Percentiles rank a stretch among this genome's conserved stretches.
Evolutionary conservation across 1,140 invertebrate species (phyloP).

Genomic region (Plectrocnemia conspersa): DNA sequence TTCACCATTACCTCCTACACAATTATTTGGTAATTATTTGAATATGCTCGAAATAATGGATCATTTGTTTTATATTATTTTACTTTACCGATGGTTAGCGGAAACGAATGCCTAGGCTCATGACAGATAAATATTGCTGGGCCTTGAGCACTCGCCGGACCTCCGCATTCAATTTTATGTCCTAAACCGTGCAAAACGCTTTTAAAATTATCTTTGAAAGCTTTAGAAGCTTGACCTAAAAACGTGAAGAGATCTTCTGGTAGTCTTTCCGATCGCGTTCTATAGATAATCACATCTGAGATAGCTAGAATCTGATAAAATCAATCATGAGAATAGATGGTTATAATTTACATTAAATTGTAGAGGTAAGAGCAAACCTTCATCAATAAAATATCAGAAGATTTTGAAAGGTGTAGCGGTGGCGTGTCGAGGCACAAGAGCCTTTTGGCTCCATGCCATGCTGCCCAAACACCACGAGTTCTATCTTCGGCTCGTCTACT

Average conservation of each 20-base stretch:
- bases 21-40: not conserved
- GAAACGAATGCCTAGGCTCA: constrained; percentile 72
- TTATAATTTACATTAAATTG: too few species aligned
- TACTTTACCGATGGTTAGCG: constrained; percentile 45
- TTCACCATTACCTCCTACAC: constrained; percentile 39
- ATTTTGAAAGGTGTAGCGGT: constrained; percentile 23
- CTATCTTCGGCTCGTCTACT: constrained; percentile 68
- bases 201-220: constrained; percentile 69
- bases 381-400: constrained; percentile 54
- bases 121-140: constrained; percentile 78
- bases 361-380: constrained; percentile 50
- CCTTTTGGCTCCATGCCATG: constrained; percentile 60
- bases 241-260: constrained; percentile 78
- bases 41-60: constrained; percentile 4
- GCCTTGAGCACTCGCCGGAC: constrained; percentile 56
- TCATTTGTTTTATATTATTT: not conserved
- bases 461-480: constrained; percentile 77
- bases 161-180: constrained; percentile 37
- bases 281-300: constrained; percentile 78
- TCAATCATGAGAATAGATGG: not conserved
- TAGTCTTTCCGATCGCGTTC: constrained; percentile 71
- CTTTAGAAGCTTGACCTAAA: constrained; percentile 70
- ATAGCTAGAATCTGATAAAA: constrained; percentile 62
- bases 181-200: constrained; percentile 37
- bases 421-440: constrained; percentile 78